Conservation (phyloP, 2,888 invertebrate species). For the Palloptera scutellata region DNA sequence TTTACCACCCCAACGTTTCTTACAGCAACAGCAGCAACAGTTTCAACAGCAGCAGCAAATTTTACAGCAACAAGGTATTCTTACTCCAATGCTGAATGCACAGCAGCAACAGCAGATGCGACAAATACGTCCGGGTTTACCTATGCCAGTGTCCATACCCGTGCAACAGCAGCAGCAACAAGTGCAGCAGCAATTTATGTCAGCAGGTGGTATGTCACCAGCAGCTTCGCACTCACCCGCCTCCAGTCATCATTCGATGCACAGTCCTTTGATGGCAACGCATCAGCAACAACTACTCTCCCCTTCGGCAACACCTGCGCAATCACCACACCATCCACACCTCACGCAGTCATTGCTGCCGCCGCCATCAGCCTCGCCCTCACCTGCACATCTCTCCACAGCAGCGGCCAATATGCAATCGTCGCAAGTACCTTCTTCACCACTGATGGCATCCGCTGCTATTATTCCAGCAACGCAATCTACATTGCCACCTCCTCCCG, state of each 20-base stretch:
- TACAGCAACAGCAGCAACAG: slow-evolving; percentile 41
- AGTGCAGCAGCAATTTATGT: slow-evolving; percentile 47
- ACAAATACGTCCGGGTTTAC: slow-evolving; percentile 46
- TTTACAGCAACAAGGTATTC: slow-evolving; percentile 59
- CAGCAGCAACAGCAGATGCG: slow-evolving; percentile 49
- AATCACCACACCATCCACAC: slow-evolving; percentile 49
- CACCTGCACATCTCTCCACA: slow-evolving; percentile 36
- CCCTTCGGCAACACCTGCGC: slow-evolving; percentile 50
- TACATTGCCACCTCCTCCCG: slow-evolving; percentile 49
- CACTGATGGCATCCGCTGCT: slow-evolving; percentile 22
- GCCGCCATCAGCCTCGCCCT: slow-evolving; percentile 37
- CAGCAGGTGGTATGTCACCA: slow-evolving; percentile 51
- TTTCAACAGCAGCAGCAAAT: slow-evolving; percentile 50
- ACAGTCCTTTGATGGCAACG: slow-evolving; percentile 53
- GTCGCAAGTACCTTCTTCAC: slow-evolving; percentile 39
- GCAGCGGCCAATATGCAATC: slow-evolving; percentile 27
- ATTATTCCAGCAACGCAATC: slow-evolving; percentile 20
- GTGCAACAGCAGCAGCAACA: slow-evolving; percentile 44
- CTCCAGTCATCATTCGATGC: slow-evolving; percentile 59
- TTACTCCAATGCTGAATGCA: slow-evolving; percentile 41
- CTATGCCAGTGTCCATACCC: slow-evolving; percentile 46
- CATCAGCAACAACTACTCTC: slow-evolving; percentile 51
- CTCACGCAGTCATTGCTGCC: slow-evolving; percentile 44
- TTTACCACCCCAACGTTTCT: slow-evolving; percentile 28
- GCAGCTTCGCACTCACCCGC: slow-evolving; percentile 54